phyloP scores from a whole-genome alignment of 1,140 invertebrate species.

The Oreohelix idahoensis region DNA sequence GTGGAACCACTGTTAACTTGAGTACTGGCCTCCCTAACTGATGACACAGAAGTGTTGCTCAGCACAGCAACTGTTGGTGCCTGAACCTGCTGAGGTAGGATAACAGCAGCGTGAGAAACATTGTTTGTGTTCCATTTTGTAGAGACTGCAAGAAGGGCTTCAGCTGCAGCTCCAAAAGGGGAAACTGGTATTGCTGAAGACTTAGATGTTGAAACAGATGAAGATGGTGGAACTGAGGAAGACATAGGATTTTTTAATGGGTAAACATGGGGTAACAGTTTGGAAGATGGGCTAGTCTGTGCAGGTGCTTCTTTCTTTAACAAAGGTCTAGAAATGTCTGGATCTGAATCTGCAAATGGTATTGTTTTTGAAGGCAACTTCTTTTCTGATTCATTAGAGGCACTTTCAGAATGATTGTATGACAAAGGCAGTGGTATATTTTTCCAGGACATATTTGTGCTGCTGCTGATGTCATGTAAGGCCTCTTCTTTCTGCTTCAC shows the following conservation, averaged over 20 bases:
- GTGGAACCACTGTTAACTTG: conserved; percentile 14
- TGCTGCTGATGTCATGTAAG: not conserved
- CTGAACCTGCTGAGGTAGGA: too few relatives aligned
- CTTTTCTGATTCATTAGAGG: conserved; percentile 21
- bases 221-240: conserved; percentile 20
- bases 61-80: not conserved
- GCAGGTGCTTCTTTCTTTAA: not conserved
- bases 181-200: not conserved
- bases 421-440: conserved; percentile 31
- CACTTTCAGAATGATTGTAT: conserved; percentile 35
- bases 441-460: conserved; percentile 27
- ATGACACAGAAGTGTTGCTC: not conserved
- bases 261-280: not conserved
- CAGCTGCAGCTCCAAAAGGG: conserved; percentile 2
- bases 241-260: not conserved
- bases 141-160: not conserved
- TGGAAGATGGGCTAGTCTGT: conserved; percentile 8
- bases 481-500: not conserved
- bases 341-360: conserved; percentile 21
- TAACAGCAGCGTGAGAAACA: not conserved
- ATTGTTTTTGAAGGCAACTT: conserved; percentile 29
- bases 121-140: not conserved
- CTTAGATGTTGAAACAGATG: not conserved
- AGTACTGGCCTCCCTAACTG: conserved; percentile 18
- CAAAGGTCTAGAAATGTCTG: not conserved